phyloP scores from a whole-genome alignment of 2,888 invertebrate genomes.

The Eupithecia insigniata region DNA sequence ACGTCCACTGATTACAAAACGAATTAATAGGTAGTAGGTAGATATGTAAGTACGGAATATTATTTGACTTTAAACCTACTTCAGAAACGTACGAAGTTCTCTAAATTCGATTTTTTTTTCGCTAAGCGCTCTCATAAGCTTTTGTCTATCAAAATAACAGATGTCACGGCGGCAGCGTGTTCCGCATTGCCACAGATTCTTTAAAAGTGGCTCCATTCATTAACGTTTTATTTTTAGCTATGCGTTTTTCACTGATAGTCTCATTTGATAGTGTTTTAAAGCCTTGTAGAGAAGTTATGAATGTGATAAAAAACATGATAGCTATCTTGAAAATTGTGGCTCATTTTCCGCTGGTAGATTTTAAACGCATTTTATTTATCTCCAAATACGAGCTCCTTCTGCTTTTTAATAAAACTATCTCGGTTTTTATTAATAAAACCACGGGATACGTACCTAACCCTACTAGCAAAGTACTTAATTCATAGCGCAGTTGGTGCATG shows the following conservation, averaged over 20 bases:
- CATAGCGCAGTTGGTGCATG: too few relatives aligned
- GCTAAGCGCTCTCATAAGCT: neutral
- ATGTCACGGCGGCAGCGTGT: conserved; percentile 27
- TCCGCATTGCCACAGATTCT: conserved; percentile 28
- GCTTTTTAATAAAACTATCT: neutral
- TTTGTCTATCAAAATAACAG: conserved; percentile 11
- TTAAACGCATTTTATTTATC: neutral
- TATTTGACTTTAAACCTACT: neutral
- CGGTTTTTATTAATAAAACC: neutral
- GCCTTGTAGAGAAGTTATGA: conserved; percentile 10
- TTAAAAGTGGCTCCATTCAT: conserved; percentile 24
- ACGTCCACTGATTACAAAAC: too few relatives aligned
- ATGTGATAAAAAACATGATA: conserved; percentile 2
- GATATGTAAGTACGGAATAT: neutral
- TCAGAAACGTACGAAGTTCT: neutral
- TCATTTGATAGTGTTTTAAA: conserved; percentile 7
- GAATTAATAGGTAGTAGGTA: too few relatives aligned
- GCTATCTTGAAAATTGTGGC: neutral
- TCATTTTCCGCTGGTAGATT: neutral
- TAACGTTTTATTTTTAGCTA: conserved; percentile 28
- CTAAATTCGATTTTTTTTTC: neutral
- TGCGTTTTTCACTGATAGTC: conserved; percentile 25
- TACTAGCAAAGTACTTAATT: too few relatives aligned
- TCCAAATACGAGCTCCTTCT: neutral
- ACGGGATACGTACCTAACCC: too few relatives aligned